Conservation (phyloP, 2,888 invertebrate genomes). For the Phyllotreta striolata region DNA sequence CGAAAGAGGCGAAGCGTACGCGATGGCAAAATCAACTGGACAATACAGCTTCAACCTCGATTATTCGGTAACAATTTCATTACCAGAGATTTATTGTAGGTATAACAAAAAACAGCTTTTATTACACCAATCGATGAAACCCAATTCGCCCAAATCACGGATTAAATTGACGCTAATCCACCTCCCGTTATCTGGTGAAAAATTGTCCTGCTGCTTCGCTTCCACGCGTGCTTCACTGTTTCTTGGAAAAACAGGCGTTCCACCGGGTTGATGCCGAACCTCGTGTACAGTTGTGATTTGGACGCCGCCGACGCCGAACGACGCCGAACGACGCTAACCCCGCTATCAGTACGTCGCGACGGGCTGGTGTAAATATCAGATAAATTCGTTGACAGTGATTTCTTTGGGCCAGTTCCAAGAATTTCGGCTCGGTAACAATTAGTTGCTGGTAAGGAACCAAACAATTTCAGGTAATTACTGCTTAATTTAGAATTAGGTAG, state of each 20-base stretch:
- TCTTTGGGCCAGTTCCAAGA: not conserved
- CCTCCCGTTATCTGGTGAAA: not conserved
- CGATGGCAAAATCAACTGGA: slow-evolving; percentile 3
- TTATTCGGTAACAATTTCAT: not conserved
- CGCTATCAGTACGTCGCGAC: slow-evolving; percentile 12
- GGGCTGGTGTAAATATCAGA: slow-evolving; percentile 8
- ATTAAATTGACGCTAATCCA: too few relatives aligned
- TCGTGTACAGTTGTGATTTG: slow-evolving; percentile 23
- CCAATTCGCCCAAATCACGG: too few relatives aligned
- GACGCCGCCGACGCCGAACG: slow-evolving; percentile 7
- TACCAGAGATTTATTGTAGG: not conserved
- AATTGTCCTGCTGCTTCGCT: not conserved
- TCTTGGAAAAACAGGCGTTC: slow-evolving; percentile 22
- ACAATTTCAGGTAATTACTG: not conserved
- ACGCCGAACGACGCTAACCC: slow-evolving; percentile 22
- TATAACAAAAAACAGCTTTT: not conserved
- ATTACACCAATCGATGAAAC: too few relatives aligned
- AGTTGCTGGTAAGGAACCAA: too few relatives aligned
- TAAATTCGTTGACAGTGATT: slow-evolving; percentile 14
- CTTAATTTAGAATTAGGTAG: not conserved
- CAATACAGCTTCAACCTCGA: not conserved
- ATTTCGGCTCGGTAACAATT: too few relatives aligned
- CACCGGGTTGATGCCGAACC: not conserved
- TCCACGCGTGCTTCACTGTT: slow-evolving; percentile 2
- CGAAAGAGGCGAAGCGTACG: not conserved